Conservation (phyloP, 2,797 vertebrate genomes). For the Selene dorsalis region DNA sequence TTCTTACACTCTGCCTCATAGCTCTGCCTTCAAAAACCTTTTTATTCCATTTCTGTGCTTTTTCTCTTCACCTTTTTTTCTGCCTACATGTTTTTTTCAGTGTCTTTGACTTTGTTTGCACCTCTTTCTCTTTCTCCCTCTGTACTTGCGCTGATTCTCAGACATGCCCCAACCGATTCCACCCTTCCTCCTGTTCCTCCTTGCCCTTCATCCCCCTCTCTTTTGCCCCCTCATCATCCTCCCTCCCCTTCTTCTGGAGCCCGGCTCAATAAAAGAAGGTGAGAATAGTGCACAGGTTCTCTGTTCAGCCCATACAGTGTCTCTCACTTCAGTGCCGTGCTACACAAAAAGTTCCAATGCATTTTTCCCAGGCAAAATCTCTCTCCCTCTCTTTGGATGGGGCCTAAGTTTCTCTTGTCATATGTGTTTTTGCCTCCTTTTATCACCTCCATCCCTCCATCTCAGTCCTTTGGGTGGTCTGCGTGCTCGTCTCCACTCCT, state of each 20-base stretch:
- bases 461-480: slow-evolving; percentile 89
- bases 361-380: neutral
- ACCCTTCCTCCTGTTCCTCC: slow-evolving; percentile 67
- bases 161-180: slow-evolving; percentile 59
- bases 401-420: slow-evolving; percentile 42
- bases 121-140: slow-evolving; percentile 20
- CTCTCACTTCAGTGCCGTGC: neutral
- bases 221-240: slow-evolving; percentile 62
- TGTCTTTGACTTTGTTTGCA: slow-evolving; percentile 36
- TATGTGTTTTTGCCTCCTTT: slow-evolving; percentile 45
- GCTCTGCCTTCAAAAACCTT: slow-evolving; percentile 4
- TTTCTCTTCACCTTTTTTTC: slow-evolving; percentile 2
- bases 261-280: slow-evolving; percentile 76
- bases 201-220: slow-evolving; percentile 64
- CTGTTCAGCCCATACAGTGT: slow-evolving; percentile 1
- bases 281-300: slow-evolving; percentile 50
- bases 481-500: slow-evolving; percentile 94
- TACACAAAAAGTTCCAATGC: neutral
- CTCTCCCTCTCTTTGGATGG: slow-evolving; percentile 40
- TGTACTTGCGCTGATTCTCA: slow-evolving; percentile 59
- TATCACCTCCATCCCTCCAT: slow-evolving; percentile 52
- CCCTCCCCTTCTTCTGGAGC: slow-evolving; percentile 73
- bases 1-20: neutral
- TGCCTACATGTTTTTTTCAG: slow-evolving; percentile 12
- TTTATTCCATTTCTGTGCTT: neutral